Evolutionary conservation across 1,140 invertebrate species (phyloP).

Genomic region (Maniola jurtina): DNA sequence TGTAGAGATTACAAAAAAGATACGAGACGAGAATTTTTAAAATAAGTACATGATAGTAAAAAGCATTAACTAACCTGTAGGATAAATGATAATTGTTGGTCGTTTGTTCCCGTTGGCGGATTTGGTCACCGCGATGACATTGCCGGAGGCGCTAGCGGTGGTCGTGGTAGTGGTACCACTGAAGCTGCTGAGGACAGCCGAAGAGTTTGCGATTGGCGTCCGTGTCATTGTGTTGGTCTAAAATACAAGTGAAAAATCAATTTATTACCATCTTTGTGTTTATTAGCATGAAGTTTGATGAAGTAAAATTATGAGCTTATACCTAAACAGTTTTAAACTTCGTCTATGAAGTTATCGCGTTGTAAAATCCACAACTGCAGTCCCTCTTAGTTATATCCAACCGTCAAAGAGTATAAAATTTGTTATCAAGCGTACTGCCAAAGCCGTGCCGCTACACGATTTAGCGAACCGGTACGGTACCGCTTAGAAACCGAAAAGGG

Average conservation of each 20-base stretch:
- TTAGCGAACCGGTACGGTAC: no score
- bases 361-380: not conserved
- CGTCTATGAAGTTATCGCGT: not conserved
- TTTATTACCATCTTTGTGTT: no score
- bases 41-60: not conserved
- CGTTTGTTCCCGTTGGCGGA: slow-evolving; percentile 58
- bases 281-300: slow-evolving; percentile 22
- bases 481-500: no score
- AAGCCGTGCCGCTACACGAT: no score
- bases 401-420: no score
- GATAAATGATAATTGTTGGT: slow-evolving; percentile 69
- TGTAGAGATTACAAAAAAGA: no score
- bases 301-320: slow-evolving; percentile 7
- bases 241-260: no score
- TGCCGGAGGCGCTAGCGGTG: slow-evolving; percentile 38
- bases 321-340: slow-evolving; percentile 1
- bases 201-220: slow-evolving; percentile 40
- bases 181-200: slow-evolving; percentile 46
- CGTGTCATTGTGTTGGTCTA: slow-evolving; percentile 42
- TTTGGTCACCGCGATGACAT: slow-evolving; percentile 44
- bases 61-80: slow-evolving; percentile 46
- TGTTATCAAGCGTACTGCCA: no score
- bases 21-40: no score
- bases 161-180: slow-evolving; percentile 35
- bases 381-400: no score